These are phyloP conservation scores for Naja naja DNA, from an alignment of 2,113 vertebrate genomes.

Conservation along the genomic window DNA sequence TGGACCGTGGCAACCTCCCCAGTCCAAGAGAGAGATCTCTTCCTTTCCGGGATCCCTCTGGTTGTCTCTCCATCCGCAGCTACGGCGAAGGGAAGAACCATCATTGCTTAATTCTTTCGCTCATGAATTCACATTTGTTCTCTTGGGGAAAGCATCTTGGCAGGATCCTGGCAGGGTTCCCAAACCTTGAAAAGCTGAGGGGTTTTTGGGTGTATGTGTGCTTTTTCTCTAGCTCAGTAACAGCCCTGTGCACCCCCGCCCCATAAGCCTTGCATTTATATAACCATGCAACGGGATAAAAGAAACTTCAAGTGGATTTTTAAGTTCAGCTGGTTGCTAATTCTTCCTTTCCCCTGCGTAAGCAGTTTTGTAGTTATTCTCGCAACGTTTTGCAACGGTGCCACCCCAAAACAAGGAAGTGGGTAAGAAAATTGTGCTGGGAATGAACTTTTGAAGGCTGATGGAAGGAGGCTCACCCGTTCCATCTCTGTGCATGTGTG, in stretches of 20 bases:
- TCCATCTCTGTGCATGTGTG: neutral
- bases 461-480: neutral
- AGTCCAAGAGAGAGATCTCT: conserved; percentile 24
- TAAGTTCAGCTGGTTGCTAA: neutral
- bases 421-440: neutral
- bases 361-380: neutral
- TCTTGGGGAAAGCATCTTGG: neutral
- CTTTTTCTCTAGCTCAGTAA: neutral
- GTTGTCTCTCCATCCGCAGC: conserved; percentile 44
- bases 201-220: too few relatives aligned
- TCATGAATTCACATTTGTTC: neutral
- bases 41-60: conserved; percentile 11
- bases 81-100: neutral
- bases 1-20: conserved; percentile 37
- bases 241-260: neutral
- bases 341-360: neutral
- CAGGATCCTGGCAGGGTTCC: neutral
- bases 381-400: neutral
- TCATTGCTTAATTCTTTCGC: neutral
- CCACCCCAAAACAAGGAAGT: neutral
- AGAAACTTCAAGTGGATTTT: neutral
- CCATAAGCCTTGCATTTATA: neutral
- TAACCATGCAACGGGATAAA: neutral
- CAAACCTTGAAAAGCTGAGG: neutral
- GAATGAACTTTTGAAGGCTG: neutral